Evolutionary conservation across 2,888 invertebrate genomes (phyloP), one percentile per base, ranked within the genome.

Genomic region (Clusia tigrina): DNA sequence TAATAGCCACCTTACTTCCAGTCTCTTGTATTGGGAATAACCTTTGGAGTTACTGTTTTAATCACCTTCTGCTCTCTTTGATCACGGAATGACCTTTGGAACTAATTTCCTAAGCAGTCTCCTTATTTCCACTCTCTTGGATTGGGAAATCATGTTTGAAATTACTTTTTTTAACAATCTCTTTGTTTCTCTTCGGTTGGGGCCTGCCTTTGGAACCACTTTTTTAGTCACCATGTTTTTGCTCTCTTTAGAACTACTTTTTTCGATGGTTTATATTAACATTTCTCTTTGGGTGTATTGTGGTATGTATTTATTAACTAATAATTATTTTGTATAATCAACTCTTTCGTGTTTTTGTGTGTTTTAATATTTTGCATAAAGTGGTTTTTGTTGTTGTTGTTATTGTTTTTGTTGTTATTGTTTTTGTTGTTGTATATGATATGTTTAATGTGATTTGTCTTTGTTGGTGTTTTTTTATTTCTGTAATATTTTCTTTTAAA

Each of bases 321-420:
- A 38, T 26, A n/a, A n/a, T n/a, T n/a, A n/a, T n/a, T n/a, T n/a
- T n/a, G 54, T 51, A 46, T 46, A 62, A 67, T 69, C 69, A 67
- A 69, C 69, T 67, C 60, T 64, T 69, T 69, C 63, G 67, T 66
- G 69, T 68, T 63, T 64, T 24, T 53, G 12, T 42, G 38, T 60
- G 54, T 56, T 59, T 58, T 54, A 24, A 46, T 22, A 22, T 52
- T 53, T 42, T 5, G 5, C 12, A 2, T 18, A 24, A 25, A 53
- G 23, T 38, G 20, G 48, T 59, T 52, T 48, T 26, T 57, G 52
- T 38, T 57, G 24, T 38, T 55, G 52, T 46, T 63, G 54, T 60
- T 37, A 12, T 37, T 55, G 10, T 48, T 53, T 26, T 63, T 63
- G 60, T 62, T 63, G 54, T 60, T 24, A 17, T 37, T 55, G 20